Conservation (phyloP, 2,797 vertebrate genomes). For the Myiotriccus ornatus region DNA sequence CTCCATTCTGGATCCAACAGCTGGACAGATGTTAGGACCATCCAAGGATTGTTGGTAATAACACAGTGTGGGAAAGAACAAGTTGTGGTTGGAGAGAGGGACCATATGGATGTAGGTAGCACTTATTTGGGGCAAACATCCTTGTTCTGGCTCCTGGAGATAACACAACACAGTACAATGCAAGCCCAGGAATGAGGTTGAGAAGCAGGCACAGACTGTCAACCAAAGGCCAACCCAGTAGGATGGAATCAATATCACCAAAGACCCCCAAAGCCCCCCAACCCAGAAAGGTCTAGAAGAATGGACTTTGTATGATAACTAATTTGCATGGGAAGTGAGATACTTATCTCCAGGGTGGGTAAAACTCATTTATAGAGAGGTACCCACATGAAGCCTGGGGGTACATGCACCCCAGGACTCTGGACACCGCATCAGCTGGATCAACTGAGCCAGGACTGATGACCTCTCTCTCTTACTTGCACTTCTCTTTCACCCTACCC, state of each 20-base stretch:
- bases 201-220: not conserved
- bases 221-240: not conserved
- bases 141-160: not conserved
- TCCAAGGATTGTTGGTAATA: not conserved
- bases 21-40: not conserved
- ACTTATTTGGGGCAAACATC: not conserved
- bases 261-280: fast-evolving
- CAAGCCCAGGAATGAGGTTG: not conserved
- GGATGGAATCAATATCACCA: not conserved
- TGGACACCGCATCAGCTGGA: not conserved
- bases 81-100: not conserved
- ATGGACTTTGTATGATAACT: not conserved
- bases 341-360: not conserved
- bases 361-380: not conserved
- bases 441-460: not conserved
- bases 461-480: not conserved
- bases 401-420: not conserved
- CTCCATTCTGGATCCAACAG: not conserved
- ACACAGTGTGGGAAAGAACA: not conserved
- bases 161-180: not conserved
- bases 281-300: not conserved
- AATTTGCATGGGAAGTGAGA: not conserved
- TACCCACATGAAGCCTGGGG: too few species aligned
- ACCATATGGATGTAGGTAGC: not conserved
- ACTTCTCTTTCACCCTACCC: not conserved